phyloP scores from a whole-genome alignment of 2,797 vertebrate species.

The Phataginus tetradactyla region DNA sequence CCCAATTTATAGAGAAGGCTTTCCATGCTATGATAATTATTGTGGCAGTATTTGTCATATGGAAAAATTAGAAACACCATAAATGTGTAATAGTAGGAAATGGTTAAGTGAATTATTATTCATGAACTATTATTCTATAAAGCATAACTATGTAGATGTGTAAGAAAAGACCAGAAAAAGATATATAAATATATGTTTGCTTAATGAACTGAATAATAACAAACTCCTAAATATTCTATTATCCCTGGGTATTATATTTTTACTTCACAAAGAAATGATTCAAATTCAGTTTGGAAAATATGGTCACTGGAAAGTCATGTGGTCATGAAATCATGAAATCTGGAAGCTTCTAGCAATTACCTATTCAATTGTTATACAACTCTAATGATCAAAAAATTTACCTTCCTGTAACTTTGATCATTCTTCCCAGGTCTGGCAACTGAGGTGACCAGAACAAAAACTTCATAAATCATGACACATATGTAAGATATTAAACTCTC shows the following conservation, averaged over 20 bases:
- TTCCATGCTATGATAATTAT: not conserved
- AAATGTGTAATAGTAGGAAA: not conserved
- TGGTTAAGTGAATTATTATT: not conserved
- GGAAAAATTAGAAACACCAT: conserved; percentile 17
- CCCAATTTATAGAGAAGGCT: not conserved
- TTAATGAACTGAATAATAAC: conserved; percentile 32
- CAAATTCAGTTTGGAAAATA: conserved; percentile 45
- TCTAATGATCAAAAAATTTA: not conserved
- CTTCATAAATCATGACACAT: not conserved
- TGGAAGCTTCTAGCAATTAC: conserved; percentile 52
- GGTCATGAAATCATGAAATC: conserved; percentile 58
- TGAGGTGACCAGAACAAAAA: conserved; percentile 38
- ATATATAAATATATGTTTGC: not conserved
- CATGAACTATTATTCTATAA: not conserved
- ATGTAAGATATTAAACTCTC: not conserved
- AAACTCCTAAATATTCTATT: conserved; percentile 27
- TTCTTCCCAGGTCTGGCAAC: not conserved
- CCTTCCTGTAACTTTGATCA: not conserved
- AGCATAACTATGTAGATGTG: not conserved
- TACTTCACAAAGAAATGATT: conserved; percentile 10
- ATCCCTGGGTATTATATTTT: not conserved
- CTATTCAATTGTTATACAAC: not conserved
- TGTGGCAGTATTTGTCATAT: not conserved
- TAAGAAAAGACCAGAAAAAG: not conserved
- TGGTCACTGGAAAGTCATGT: not conserved